A percentile compares a stretch with the other conserved stretches of the same genome.
Conservation (phyloP, 2,113 vertebrate species). For the Elaphurus davidianus region DNA sequence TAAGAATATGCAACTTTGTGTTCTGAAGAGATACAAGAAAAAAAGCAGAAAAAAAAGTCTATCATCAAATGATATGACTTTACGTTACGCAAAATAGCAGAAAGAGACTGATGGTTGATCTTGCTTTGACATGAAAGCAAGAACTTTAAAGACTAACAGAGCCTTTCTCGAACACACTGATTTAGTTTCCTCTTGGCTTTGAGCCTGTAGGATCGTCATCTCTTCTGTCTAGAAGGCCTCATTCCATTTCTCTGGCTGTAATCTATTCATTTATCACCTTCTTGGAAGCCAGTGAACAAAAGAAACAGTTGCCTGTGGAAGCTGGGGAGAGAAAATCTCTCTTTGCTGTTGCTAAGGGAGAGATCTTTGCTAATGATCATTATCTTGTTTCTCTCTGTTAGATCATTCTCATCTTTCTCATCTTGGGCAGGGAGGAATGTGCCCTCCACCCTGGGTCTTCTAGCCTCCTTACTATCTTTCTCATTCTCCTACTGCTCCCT, state of each 20-base stretch:
- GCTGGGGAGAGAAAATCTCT: not conserved
- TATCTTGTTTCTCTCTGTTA: not conserved
- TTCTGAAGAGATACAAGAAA: not conserved
- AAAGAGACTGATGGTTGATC: not conserved
- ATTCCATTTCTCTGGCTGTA: not conserved
- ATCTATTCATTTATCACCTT: not conserved
- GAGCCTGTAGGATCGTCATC: not conserved
- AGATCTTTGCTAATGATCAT: not conserved
- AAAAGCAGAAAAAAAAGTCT: not conserved
- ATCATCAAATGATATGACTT: not conserved
- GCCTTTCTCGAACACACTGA: not conserved
- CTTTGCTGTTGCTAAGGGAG: not conserved
- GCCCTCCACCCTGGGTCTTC: not conserved
- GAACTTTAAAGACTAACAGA: not conserved
- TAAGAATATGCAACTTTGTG: not conserved
- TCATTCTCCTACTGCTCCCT: not conserved
- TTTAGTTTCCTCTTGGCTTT: not conserved
- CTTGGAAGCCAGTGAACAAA: not conserved
- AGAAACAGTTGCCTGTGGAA: not conserved
- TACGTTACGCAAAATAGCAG: not conserved
- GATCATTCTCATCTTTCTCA: not conserved
- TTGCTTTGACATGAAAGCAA: constrained; percentile 38
- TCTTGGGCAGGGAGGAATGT: not conserved
- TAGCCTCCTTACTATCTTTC: not conserved
- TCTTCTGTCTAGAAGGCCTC: not conserved